These are phyloP conservation scores for Centroberyx gerrardi DNA, from an alignment of 2,797 vertebrate species.

Conservation along the genomic window DNA sequence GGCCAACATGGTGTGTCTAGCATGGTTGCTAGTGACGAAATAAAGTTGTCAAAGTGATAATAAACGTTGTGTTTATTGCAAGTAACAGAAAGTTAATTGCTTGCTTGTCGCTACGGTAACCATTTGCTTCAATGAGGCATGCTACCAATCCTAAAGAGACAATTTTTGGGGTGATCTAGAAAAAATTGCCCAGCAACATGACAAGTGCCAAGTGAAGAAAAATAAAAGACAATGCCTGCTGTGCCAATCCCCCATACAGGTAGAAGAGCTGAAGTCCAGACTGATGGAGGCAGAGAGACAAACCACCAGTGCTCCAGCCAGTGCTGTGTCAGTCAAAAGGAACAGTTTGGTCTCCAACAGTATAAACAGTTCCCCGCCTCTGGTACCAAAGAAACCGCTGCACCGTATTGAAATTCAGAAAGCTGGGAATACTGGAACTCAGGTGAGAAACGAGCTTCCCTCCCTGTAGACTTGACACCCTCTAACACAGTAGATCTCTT, in stretches of 20 bases:
- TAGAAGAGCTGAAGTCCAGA: constrained; percentile 92
- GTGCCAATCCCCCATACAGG: constrained; percentile 74
- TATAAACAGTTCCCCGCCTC: constrained; percentile 63
- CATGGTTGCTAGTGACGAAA: too few relatives aligned
- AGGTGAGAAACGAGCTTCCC: constrained; percentile 62
- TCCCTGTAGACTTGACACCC: neutral
- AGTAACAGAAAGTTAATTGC: too few relatives aligned
- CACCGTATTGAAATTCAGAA: constrained; percentile 65
- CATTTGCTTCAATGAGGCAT: too few relatives aligned
- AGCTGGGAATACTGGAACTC: constrained; percentile 78
- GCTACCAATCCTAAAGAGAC: too few relatives aligned
- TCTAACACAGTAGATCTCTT: neutral
- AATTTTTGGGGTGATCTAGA: neutral
- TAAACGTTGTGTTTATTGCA: too few relatives aligned
- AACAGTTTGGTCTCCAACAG: constrained; percentile 60
- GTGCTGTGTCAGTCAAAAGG: constrained; percentile 36
- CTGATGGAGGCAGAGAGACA: constrained; percentile 82
- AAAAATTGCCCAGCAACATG: neutral
- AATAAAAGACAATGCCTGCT: neutral
- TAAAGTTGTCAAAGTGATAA: too few relatives aligned
- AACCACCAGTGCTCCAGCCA: constrained; percentile 55
- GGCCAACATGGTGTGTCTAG: too few relatives aligned
- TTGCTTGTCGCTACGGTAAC: too few relatives aligned
- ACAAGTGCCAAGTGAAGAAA: neutral
- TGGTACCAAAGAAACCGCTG: constrained; percentile 82